phyloP scores from a whole-genome alignment of 2,888 invertebrate species.

The Liopterus haemorrhoidalis region DNA sequence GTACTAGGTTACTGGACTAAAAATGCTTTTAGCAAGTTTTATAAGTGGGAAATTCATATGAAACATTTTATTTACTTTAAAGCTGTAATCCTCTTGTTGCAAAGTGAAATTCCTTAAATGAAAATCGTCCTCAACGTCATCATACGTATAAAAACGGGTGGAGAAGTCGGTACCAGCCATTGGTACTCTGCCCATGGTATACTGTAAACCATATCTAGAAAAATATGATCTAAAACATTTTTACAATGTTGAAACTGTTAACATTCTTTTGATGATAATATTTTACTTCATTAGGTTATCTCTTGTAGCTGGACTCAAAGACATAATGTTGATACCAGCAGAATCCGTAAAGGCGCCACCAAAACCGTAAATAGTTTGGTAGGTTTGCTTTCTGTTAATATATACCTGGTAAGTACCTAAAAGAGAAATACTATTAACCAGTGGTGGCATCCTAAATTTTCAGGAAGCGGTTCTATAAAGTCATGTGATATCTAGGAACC shows the following conservation, averaged over 20 bases:
- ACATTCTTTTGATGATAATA: too few relatives aligned
- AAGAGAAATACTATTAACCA: too few relatives aligned
- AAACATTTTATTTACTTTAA: slow-evolving; percentile 51
- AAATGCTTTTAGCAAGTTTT: slow-evolving; percentile 1
- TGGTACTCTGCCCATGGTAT: slow-evolving; percentile 70
- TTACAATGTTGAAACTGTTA: too few relatives aligned
- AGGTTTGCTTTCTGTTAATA: too few relatives aligned
- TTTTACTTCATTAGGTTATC: slow-evolving; percentile 50
- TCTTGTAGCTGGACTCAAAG: slow-evolving; percentile 50
- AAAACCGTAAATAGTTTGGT: slow-evolving; percentile 69
- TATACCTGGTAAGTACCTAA: too few relatives aligned
- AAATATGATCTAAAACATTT: slow-evolving; percentile 62
- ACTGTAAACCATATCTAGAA: slow-evolving; percentile 60
- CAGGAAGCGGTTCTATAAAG: too few relatives aligned
- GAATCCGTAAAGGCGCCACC: slow-evolving; percentile 78
- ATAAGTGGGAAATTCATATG: slow-evolving; percentile 37
- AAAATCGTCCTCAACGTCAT: slow-evolving; percentile 52
- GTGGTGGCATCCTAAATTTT: too few relatives aligned
- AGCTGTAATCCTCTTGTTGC: slow-evolving; percentile 57
- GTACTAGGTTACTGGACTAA: too few relatives aligned
- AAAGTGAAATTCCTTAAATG: slow-evolving; percentile 58
- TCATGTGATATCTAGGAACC: too few relatives aligned
- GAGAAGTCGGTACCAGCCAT: slow-evolving; percentile 84
- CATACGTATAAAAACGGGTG: slow-evolving; percentile 69
- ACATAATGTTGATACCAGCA: slow-evolving; percentile 61